phyloP scores from a whole-genome alignment of 2,797 vertebrate genomes.

The Epinephelus awoara region DNA sequence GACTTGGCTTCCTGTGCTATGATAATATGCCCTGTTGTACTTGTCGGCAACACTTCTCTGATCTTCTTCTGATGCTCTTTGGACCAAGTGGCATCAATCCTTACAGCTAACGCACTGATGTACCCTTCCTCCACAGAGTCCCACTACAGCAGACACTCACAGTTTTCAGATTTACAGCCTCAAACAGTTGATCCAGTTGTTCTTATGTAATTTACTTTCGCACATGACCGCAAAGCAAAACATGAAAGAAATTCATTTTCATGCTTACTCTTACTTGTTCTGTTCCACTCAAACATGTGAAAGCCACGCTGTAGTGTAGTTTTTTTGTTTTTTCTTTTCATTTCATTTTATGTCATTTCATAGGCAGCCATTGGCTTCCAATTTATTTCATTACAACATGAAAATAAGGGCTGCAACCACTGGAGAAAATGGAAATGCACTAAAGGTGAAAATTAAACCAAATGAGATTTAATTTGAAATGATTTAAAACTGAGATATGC shows the following conservation, averaged over 20 bases:
- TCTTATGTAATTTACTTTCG: not conserved
- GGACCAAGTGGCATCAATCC: not conserved
- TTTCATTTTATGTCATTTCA: not conserved
- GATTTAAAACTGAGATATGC: too few relatives aligned
- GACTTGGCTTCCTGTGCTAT: not conserved
- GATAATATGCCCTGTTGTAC: not conserved
- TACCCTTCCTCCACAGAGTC: not conserved
- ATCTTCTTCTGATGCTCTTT: not conserved
- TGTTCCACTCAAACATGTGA: not conserved
- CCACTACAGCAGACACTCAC: not conserved
- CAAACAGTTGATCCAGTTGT: not conserved
- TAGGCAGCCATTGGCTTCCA: too few relatives aligned
- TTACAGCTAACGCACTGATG: not conserved
- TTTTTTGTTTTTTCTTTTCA: not conserved
- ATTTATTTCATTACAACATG: too few relatives aligned
- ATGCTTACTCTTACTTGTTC: not conserved
- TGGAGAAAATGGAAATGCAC: too few relatives aligned
- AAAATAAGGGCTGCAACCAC: too few relatives aligned
- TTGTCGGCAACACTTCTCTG: too few relatives aligned
- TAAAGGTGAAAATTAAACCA: too few relatives aligned
- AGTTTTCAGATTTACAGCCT: not conserved
- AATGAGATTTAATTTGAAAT: too few relatives aligned
- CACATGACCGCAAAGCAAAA: not conserved
- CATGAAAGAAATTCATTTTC: not conserved
- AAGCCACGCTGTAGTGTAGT: not conserved